These are phyloP conservation scores for Buathra laborator DNA, from an alignment of 2,888 invertebrate species.

Conservation along the genomic window DNA sequence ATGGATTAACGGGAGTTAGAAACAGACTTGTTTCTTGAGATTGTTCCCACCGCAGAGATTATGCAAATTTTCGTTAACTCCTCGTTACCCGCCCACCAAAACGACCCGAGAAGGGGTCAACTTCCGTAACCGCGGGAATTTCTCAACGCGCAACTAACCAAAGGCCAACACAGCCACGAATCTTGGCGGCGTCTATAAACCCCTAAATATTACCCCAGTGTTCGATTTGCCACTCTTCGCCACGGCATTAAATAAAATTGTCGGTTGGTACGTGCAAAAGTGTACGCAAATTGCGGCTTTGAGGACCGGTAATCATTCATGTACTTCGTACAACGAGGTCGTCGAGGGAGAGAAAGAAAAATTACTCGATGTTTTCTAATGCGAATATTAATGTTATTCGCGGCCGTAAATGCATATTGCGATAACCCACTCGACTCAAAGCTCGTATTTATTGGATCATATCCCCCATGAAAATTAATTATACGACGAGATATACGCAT, in stretches of 20 bases:
- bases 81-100: conserved; percentile 55
- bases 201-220: not conserved
- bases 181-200: not conserved
- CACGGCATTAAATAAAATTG: conserved; percentile 50
- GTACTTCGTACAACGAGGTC: conserved; percentile 39
- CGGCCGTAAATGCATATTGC: not conserved
- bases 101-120: conserved; percentile 55
- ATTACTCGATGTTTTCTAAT: too few relatives aligned
- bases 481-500: too few relatives aligned
- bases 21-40: conserved; percentile 72
- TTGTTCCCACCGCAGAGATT: conserved; percentile 69
- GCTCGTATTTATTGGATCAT: too few relatives aligned
- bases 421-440: too few relatives aligned
- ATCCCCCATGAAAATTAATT: too few relatives aligned
- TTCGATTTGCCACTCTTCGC: conserved; percentile 11
- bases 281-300: conserved; percentile 57
- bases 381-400: too few relatives aligned
- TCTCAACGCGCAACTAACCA: conserved; percentile 32
- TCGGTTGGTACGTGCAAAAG: conserved; percentile 25
- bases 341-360: not conserved
- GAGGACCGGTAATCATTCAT: conserved; percentile 43
- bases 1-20: conserved; percentile 63
- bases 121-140: conserved; percentile 44
- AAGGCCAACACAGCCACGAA: not conserved
- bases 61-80: conserved; percentile 71